phyloP scores from a whole-genome alignment of 1,140 invertebrate genomes.

The Kradibia gibbosae region DNA sequence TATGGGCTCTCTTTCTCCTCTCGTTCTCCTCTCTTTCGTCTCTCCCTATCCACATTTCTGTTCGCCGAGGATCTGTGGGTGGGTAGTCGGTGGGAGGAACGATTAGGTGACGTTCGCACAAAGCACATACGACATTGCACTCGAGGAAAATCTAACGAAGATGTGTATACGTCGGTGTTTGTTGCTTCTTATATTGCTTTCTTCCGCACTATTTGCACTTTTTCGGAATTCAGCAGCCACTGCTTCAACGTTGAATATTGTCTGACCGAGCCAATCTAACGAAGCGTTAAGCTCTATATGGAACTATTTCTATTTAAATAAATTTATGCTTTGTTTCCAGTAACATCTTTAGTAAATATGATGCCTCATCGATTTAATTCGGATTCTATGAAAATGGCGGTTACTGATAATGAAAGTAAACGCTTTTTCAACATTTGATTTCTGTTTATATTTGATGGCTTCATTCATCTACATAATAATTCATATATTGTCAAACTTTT shows the following conservation, averaged over 20 bases:
- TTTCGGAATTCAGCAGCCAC: background rate
- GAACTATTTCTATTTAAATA: background rate
- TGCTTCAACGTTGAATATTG: background rate
- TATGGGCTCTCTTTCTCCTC: constrained; percentile 15
- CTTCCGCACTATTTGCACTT: constrained; percentile 8
- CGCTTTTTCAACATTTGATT: no score
- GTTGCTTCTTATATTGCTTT: constrained; percentile 13
- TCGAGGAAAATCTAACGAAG: background rate
- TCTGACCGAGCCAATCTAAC: background rate
- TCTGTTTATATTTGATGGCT: no score
- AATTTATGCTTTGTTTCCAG: background rate
- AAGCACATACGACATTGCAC: background rate
- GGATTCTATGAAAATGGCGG: no score
- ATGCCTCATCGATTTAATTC: background rate
- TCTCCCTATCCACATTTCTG: no score
- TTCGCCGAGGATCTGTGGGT: background rate
- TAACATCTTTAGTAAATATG: background rate
- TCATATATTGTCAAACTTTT: no score
- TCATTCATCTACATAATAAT: no score
- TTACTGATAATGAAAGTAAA: background rate
- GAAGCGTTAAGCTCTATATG: background rate
- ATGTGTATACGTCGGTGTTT: background rate
- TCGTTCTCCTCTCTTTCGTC: background rate
- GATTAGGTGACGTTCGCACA: background rate
- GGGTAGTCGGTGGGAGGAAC: background rate